Percentiles rank a stretch among this genome's conserved stretches.
Conservation (phyloP, 2,888 invertebrate genomes). For the Diogma glabrata region DNA sequence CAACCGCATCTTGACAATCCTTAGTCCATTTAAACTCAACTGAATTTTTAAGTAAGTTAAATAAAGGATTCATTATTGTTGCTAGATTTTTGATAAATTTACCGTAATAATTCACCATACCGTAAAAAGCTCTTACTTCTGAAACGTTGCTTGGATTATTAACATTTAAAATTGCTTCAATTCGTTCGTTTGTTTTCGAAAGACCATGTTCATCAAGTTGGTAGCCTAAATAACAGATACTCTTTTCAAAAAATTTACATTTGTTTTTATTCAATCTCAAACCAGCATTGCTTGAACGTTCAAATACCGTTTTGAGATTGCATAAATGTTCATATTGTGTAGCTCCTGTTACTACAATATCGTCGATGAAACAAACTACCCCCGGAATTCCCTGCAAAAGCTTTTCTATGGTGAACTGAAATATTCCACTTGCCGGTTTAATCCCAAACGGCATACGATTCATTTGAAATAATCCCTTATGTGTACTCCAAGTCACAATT, state of each 20-base stretch:
- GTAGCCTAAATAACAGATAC: constrained; percentile 25
- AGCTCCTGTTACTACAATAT: constrained; percentile 24
- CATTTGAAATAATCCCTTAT: constrained; percentile 13
- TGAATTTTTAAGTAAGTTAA: constrained; percentile 19
- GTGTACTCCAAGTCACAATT: constrained; percentile 18
- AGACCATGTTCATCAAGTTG: constrained; percentile 22
- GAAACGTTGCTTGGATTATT: constrained; percentile 19
- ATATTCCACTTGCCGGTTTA: constrained; percentile 29
- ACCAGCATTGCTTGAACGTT: constrained; percentile 14
- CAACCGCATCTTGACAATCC: constrained; percentile 24
- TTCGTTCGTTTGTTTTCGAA: constrained; percentile 19
- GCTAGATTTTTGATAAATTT: constrained; percentile 25
- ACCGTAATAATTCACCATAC: constrained; percentile 28
- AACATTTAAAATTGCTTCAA: constrained; percentile 20
- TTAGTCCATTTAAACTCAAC: constrained; percentile 23
- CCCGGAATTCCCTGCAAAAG: constrained; percentile 21
- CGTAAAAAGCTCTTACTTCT: constrained; percentile 24
- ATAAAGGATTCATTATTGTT: constrained; percentile 22
- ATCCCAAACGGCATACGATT: constrained; percentile 26
- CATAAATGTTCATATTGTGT: constrained; percentile 19
- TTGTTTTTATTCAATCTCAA: constrained; percentile 24
- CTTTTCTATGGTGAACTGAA: constrained; percentile 25
- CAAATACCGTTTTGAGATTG: constrained; percentile 21
- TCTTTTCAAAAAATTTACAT: constrained; percentile 22
- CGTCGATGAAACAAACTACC: constrained; percentile 21